Base-by-base conservation (phyloP, 2,888 invertebrate species). In the Geophilus truncorum region DNA sequence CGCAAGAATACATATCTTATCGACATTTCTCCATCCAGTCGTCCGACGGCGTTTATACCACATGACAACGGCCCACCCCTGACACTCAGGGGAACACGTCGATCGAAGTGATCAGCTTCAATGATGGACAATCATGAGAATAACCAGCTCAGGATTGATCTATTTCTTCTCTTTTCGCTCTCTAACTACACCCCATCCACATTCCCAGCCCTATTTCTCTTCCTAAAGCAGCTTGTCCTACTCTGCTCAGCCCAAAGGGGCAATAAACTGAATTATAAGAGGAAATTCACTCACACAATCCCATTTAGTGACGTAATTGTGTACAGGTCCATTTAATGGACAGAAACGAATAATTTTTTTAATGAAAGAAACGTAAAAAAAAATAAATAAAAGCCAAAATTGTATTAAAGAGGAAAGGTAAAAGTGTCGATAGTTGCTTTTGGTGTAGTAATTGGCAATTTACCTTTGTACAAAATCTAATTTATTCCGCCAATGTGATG, bases 1-100 rank as follows among this genome's bases (percentile, higher is more conserved):
- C 84, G 9, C 84, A 84, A 76, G 84, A 84, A 78, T 85, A 84
- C 81, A 84, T 85, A 78, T 85, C 85, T 70, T 85, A 85, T 80
- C 83, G 85, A 76, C 85, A 85, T 81, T 85, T 85, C 81, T 84
- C 85, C 10, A 84, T 85, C 51, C 85, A 82, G 77, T 82, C 82
- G n/a, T 82, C 81, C 18, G 82, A 82, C 21, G 82, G 82, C 10
- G 82, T 82, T 25, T 82, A 82, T 80, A 82, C 82, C 77, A 81
- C 81, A 32, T 81, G 81, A 81, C 81, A 81, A 51, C 76, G 81
- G 78, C 34, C 81, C 21, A 18, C 30, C 81, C 81, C 78, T 75
- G 81, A 78, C 21, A 30, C 57, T 12, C 80, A 70, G 80, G 80
- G 80, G 75, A 70, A 23, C n/a, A 70, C 70, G 70, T 70, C 80